Evolutionary conservation across 2,113 vertebrate genomes (phyloP), one percentile per base, ranked within the genome.

Genomic region (Atractosteus spatula): DNA sequence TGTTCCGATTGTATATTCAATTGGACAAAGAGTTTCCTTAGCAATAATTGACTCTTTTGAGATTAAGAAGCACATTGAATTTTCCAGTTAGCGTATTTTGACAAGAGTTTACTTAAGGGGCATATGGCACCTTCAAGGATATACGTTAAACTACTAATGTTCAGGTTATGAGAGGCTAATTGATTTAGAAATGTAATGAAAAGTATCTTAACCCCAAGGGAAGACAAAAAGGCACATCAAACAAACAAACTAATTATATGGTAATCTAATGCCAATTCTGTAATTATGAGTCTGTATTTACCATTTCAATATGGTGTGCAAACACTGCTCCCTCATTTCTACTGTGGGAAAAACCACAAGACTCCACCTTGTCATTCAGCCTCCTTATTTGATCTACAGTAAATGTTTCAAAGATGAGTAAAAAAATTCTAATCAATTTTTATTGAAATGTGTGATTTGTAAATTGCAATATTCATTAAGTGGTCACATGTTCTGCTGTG

Each of bases 201-300:
- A 66, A 77, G 62, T 80, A 80, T 65, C 74, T 79, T 17, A 70
- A 59, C 55, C 44, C 77, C 65, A 62, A 2, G 75, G 81, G 74
- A 72, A 77, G 10, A 75, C 59, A 66, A 78, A 51, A 68, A 80
- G 79, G 78, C 80, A 86, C 78, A 78, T 85, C 78, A 85, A 84
- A 81, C 78, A 84, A 77, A 86, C 74, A 77, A 80, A 75, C 77
- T 90, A 89, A 91, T 91, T 90, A 85, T 78, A 80, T 76, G 81
- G 74, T 75, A 77, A 78, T 81, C 73, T 67, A 64, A 74, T 55
- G 74, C 77, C 83, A 74, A 70, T 85, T 84, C 70, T 71, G 73
- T 59, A 76, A 74, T 78, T 70, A 71, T 71, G 71, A 77, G 69
- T 62, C 71, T 76, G 74, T 85, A 81, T 78, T 76, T 81, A 76